Percentiles rank a stretch among this genome's conserved stretches.
Conservation (phyloP, 2,113 vertebrate genomes). For the Cottus gobio region DNA sequence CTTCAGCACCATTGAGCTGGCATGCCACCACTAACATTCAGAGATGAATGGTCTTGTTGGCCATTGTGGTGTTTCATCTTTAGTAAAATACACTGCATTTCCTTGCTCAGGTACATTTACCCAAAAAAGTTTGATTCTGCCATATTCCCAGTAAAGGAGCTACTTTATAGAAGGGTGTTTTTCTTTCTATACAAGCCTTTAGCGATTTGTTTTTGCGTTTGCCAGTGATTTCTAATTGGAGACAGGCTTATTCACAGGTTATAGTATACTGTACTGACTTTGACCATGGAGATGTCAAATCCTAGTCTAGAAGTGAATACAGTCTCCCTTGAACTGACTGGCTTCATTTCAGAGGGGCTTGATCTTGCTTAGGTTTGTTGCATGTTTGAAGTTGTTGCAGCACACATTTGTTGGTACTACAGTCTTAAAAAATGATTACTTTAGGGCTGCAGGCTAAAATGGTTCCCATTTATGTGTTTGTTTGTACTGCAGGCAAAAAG, state of each 20-base stretch:
- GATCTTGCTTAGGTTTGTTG: slow-evolving; percentile 28
- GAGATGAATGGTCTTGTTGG: slow-evolving; percentile 33
- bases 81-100: slow-evolving; percentile 35
- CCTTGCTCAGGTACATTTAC: slow-evolving; percentile 27
- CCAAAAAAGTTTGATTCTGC: slow-evolving; percentile 40
- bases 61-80: slow-evolving; percentile 34
- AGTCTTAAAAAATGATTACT: slow-evolving; percentile 42
- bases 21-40: slow-evolving; percentile 32
- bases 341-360: slow-evolving; percentile 46
- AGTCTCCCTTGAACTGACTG: slow-evolving; percentile 43
- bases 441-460: slow-evolving; percentile 38
- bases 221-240: slow-evolving; percentile 43
- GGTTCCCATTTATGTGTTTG: slow-evolving; percentile 62
- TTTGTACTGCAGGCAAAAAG: slow-evolving; percentile 59
- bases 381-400: slow-evolving; percentile 45
- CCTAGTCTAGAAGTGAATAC: slow-evolving; percentile 31
- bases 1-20: slow-evolving; percentile 48
- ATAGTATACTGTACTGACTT: slow-evolving; percentile 30
- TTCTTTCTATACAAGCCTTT: slow-evolving; percentile 30
- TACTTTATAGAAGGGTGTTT: too few relatives aligned
- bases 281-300: slow-evolving; percentile 46
- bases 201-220: slow-evolving; percentile 48
- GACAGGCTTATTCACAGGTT: slow-evolving; percentile 13
- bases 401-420: slow-evolving; percentile 53
- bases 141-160: slow-evolving; percentile 4